phyloP scores from a whole-genome alignment of 2,113 vertebrate genomes.

The Kryptolebias marmoratus region DNA sequence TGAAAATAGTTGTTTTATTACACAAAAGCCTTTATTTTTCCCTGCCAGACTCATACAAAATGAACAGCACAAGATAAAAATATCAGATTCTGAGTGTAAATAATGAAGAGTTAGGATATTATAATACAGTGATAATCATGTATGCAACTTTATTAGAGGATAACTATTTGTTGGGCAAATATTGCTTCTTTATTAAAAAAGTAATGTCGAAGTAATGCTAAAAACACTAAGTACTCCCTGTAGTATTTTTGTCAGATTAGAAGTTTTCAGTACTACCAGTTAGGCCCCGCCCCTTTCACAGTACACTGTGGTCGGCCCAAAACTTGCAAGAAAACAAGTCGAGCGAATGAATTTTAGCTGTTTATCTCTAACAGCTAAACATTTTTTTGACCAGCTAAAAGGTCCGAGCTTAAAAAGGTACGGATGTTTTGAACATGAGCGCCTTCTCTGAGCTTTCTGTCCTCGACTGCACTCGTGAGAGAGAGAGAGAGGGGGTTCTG shows the following conservation, averaged over 20 bases:
- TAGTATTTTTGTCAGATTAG: slow-evolving; percentile 10
- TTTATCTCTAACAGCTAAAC: slow-evolving; percentile 29
- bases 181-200: not conserved
- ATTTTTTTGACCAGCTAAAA: slow-evolving; percentile 7
- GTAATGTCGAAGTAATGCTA: not conserved
- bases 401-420: slow-evolving; percentile 52
- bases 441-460: not conserved
- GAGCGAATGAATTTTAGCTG: slow-evolving; percentile 63
- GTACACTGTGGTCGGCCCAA: slow-evolving; percentile 68
- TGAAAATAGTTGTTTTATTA: too few species aligned
- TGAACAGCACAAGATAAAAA: too few species aligned
- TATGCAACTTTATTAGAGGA: too few species aligned
- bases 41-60: too few species aligned
- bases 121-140: too few species aligned
- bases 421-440: not conserved
- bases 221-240: not conserved
- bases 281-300: slow-evolving; percentile 79
- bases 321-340: slow-evolving; percentile 74
- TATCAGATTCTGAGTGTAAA: too few species aligned
- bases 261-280: slow-evolving; percentile 31
- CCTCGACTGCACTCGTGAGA: not conserved
- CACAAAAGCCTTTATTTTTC: too few species aligned
- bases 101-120: too few species aligned
- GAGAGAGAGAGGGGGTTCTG: not conserved
- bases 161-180: too few species aligned